A percentile compares a stretch with the other conserved stretches of the same genome.
Conservation (phyloP, 2,797 vertebrate species). For the Kryptopterus vitreolus region DNA sequence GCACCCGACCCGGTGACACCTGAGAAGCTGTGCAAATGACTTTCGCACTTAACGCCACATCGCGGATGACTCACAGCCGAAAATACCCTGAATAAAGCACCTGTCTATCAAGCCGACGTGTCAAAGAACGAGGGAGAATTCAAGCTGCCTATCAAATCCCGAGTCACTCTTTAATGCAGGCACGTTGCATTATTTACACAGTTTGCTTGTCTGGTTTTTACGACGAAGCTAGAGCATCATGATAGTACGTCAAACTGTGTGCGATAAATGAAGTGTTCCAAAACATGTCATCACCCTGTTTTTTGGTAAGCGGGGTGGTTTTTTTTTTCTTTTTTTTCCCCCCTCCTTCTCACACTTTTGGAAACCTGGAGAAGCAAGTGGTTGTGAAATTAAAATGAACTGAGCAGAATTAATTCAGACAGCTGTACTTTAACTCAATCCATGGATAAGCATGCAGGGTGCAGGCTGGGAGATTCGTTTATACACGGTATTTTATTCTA, state of each 20-base stretch:
- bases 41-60: slow-evolving; percentile 44
- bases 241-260: slow-evolving; percentile 19
- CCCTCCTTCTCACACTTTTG: slow-evolving; percentile 2
- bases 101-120: slow-evolving; percentile 36
- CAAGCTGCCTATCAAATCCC: slow-evolving; percentile 25
- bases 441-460: slow-evolving; percentile 40
- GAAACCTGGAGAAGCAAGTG: slow-evolving; percentile 34
- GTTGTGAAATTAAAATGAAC: slow-evolving; percentile 48
- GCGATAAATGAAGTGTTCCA: slow-evolving; percentile 16
- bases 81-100: slow-evolving; percentile 48
- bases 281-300: slow-evolving; percentile 19
- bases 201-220: slow-evolving; percentile 2
- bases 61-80: slow-evolving; percentile 35
- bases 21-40: slow-evolving; percentile 41
- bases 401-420: slow-evolving; percentile 45
- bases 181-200: slow-evolving; percentile 23
- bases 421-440: slow-evolving; percentile 39
- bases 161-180: slow-evolving; percentile 20
- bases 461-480: slow-evolving; percentile 39
- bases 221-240: background rate
- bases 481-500: slow-evolving; percentile 46
- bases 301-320: background rate
- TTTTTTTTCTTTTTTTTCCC: background rate
- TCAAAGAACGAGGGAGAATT: slow-evolving; percentile 27
- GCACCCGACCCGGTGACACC: slow-evolving; percentile 37